Percentiles rank a stretch among this genome's conserved stretches.
Evolutionary conservation across 2,888 invertebrate species (phyloP).

Genomic region (Eucriotettix oculatus): DNA sequence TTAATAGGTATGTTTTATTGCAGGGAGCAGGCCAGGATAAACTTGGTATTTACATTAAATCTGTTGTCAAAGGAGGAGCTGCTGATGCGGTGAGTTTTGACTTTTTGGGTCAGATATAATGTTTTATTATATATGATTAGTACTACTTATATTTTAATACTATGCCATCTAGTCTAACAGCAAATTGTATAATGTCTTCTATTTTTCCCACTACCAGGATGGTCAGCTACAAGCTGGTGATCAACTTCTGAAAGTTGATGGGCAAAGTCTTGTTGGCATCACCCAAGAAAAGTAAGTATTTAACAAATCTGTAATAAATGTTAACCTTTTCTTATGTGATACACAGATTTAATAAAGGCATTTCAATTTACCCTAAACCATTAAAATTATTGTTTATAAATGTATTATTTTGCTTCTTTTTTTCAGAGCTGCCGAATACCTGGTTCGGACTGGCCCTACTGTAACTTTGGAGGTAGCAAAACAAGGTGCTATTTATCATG

Average conservation of each 20-base stretch:
- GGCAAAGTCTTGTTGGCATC: conserved; percentile 75
- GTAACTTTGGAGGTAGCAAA: conserved; percentile 94
- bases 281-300: conserved; percentile 44
- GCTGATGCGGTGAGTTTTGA: conserved; percentile 49
- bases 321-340: conserved; percentile 2
- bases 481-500: conserved; percentile 94
- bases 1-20: conserved; percentile 15
- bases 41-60: conserved; percentile 95
- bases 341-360: background rate
- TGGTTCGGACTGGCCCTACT: conserved; percentile 84
- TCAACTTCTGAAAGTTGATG: conserved; percentile 91
- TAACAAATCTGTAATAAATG: background rate
- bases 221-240: conserved; percentile 92
- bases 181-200: too few species aligned
- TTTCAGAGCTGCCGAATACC: conserved; percentile 79
- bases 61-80: conserved; percentile 87
- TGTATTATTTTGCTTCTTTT: conserved; percentile 1
- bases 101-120: too few species aligned
- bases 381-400: too few species aligned
- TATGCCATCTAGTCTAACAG: too few species aligned
- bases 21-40: conserved; percentile 63
- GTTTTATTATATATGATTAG: too few species aligned
- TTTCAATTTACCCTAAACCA: too few species aligned
- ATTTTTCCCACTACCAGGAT: conserved; percentile 36
- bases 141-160: too few species aligned